Conservation (phyloP, 2,888 invertebrate genomes). For the Eupeodes latifasciatus region DNA sequence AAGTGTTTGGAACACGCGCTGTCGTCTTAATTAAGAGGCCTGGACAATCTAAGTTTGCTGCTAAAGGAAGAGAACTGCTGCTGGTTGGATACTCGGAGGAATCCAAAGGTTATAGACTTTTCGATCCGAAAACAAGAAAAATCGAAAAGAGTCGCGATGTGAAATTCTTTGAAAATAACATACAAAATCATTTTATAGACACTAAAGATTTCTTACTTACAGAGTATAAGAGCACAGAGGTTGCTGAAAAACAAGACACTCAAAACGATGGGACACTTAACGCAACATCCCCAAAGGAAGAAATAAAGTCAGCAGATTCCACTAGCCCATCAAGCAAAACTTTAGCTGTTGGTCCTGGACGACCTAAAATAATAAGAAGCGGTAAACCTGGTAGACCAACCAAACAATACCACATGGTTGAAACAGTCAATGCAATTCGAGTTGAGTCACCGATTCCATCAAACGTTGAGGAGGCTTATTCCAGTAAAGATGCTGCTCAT, state of each 20-base stretch:
- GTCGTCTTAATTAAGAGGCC: neutral
- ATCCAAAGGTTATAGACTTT: constrained; percentile 30
- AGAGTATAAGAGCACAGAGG: neutral
- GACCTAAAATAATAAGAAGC: neutral
- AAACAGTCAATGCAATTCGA: neutral
- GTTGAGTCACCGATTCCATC: neutral
- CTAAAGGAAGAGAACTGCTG: neutral
- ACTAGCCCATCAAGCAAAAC: neutral
- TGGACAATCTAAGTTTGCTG: neutral
- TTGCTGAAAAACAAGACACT: neutral
- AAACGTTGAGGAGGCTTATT: neutral
- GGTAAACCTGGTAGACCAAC: constrained; percentile 5
- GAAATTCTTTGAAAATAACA: constrained; percentile 10
- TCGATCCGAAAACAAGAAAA: neutral
- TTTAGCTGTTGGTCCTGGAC: neutral
- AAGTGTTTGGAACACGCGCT: neutral
- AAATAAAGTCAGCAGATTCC: neutral
- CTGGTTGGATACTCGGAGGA: constrained; percentile 46
- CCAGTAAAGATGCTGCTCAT: neutral
- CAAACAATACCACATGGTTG: neutral
- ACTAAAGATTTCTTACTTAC: constrained; percentile 11
- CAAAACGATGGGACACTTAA: neutral
- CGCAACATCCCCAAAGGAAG: neutral
- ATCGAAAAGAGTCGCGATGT: constrained; percentile 28
- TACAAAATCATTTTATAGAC: constrained; percentile 1